These are phyloP conservation scores for Phragmatobia fuliginosa DNA, from an alignment of 2,888 invertebrate genomes.

Conservation along the genomic window DNA sequence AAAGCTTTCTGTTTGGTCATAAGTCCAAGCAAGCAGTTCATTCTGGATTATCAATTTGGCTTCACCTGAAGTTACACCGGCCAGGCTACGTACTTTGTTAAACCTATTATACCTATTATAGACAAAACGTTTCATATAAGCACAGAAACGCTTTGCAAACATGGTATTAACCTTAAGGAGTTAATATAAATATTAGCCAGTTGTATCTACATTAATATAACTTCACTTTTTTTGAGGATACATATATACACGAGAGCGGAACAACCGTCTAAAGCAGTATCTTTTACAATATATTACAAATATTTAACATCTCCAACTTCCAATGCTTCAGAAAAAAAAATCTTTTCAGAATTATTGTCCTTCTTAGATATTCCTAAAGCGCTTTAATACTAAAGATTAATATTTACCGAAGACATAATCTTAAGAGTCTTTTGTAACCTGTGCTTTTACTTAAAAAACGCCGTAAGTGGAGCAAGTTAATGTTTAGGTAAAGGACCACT, in stretches of 20 bases:
- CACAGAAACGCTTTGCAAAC: too few species aligned
- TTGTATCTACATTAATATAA: too few species aligned
- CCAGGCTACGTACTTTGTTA: too few species aligned
- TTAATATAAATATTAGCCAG: too few species aligned
- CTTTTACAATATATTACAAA: not conserved
- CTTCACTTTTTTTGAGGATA: too few species aligned
- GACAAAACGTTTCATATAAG: too few species aligned
- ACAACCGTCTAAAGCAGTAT: not conserved
- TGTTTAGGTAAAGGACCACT: not conserved
- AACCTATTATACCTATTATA: too few species aligned
- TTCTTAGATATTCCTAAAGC: not conserved
- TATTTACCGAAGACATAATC: not conserved
- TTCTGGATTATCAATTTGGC: too few species aligned
- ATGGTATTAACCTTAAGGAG: too few species aligned
- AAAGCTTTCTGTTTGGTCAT: too few species aligned
- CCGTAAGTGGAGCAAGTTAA: conserved; percentile 5
- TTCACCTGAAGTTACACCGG: too few species aligned
- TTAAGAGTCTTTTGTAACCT: conserved; percentile 1
- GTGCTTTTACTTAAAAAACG: conserved; percentile 11
- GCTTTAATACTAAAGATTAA: conserved; percentile 8
- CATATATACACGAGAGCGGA: not conserved
- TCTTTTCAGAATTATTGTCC: not conserved
- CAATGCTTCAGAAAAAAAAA: not conserved
- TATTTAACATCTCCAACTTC: not conserved
- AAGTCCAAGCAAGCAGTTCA: too few species aligned